These are phyloP conservation scores for Tetramorium parvispinum DNA, from an alignment of 1,140 invertebrate species.

Conservation along the genomic window DNA sequence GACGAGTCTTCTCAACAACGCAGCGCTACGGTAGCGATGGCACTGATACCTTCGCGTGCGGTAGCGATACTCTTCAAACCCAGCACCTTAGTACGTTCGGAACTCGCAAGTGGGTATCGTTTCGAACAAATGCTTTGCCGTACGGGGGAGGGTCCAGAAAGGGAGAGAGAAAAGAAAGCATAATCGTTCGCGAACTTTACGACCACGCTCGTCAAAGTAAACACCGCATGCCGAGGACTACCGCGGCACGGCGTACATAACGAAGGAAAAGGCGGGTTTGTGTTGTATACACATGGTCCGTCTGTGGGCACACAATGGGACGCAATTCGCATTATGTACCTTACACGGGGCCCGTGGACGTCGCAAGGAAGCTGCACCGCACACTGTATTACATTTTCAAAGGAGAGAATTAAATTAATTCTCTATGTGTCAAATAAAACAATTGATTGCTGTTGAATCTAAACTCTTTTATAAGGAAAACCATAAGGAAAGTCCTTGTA, in stretches of 20 bases:
- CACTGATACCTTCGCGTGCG: background rate
- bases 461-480: background rate
- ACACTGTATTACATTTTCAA: conserved; percentile 10
- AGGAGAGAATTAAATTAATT: conserved; percentile 11
- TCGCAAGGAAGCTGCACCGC: conserved; percentile 12
- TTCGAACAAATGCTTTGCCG: background rate
- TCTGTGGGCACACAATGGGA: conserved; percentile 56
- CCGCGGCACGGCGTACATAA: conserved; percentile 61
- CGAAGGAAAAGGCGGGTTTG: conserved; percentile 64
- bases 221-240: conserved; percentile 64
- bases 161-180: conserved; percentile 45
- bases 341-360: conserved; percentile 28
- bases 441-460: background rate
- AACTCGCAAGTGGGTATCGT: conserved; percentile 20
- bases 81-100: background rate
- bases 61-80: conserved; percentile 11
- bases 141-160: background rate
- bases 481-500: background rate
- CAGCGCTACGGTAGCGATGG: background rate
- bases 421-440: background rate
- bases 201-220: conserved; percentile 79
- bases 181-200: conserved; percentile 75
- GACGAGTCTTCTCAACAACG: background rate
- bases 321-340: conserved; percentile 53
- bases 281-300: conserved; percentile 13